Conservation (phyloP, 2,888 invertebrate genomes). For the Lasioglossum pauxillum region DNA sequence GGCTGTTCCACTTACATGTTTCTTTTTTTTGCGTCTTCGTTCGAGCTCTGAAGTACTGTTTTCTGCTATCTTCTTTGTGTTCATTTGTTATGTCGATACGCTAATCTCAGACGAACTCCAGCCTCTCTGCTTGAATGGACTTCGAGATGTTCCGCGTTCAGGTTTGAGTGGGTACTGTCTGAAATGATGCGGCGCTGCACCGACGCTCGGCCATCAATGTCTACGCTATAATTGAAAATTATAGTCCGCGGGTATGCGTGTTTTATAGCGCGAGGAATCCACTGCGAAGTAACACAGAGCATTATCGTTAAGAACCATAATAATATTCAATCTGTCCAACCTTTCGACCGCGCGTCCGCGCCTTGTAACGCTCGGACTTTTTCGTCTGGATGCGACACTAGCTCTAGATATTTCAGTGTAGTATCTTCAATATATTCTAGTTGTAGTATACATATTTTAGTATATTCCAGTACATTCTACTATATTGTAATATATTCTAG, state of each 20-base stretch:
- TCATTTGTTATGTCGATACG: background rate
- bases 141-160: constrained; percentile 26
- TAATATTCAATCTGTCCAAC: constrained; percentile 27
- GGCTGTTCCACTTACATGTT: background rate
- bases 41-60: background rate
- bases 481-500: too few species aligned
- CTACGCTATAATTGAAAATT: constrained; percentile 56
- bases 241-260: constrained; percentile 37
- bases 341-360: constrained; percentile 12
- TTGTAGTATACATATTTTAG: too few species aligned
- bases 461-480: too few species aligned
- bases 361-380: background rate
- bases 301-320: constrained; percentile 43
- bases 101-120: background rate
- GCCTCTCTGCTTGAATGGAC: constrained; percentile 18
- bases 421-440: too few species aligned
- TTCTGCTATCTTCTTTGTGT: background rate
- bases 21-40: background rate
- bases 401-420: too few species aligned
- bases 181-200: constrained; percentile 30
- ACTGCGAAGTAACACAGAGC: constrained; percentile 7
- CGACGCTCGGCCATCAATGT: constrained; percentile 38
- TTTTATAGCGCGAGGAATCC: constrained; percentile 34
- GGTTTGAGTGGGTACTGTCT: constrained; percentile 35
- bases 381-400: background rate